A percentile compares a stretch with the other conserved stretches of the same genome.
Conservation (phyloP, 2,888 invertebrate species). For the Strigamia crassipes region DNA sequence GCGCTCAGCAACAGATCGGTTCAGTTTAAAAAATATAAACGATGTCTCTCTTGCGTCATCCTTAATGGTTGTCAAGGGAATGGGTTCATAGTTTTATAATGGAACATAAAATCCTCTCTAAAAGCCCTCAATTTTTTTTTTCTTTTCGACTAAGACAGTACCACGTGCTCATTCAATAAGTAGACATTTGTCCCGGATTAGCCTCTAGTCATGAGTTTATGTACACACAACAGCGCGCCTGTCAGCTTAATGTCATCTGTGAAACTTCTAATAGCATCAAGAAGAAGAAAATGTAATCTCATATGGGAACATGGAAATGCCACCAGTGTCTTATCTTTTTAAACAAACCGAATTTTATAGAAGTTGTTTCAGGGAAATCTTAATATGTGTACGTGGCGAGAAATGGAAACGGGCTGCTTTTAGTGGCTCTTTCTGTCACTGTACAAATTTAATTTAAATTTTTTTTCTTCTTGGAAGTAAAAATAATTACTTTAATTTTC, state of each 20-base stretch:
- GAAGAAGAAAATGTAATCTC: constrained; percentile 38
- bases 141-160: neutral
- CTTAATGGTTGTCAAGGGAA: constrained; percentile 36
- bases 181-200: constrained; percentile 42
- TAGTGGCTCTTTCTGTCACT: neutral
- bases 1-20: constrained; percentile 42
- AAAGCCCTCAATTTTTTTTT: constrained; percentile 14
- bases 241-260: constrained; percentile 42
- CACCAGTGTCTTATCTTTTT: constrained; percentile 4
- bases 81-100: constrained; percentile 32
- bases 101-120: constrained; percentile 40
- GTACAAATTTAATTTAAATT: constrained; percentile 8
- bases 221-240: constrained; percentile 40
- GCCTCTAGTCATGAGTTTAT: constrained; percentile 36
- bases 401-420: constrained; percentile 19
- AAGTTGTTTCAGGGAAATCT: constrained; percentile 13
- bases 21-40: constrained; percentile 23
- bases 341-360: constrained; percentile 26
- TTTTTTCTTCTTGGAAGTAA: neutral
- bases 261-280: constrained; percentile 40
- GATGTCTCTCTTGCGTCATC: constrained; percentile 10
- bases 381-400: constrained; percentile 1
- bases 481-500: constrained; percentile 25
- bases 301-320: constrained; percentile 38
- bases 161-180: constrained; percentile 36